Base-by-base conservation (phyloP, 2,888 invertebrate species). In the Catocala nupta region DNA sequence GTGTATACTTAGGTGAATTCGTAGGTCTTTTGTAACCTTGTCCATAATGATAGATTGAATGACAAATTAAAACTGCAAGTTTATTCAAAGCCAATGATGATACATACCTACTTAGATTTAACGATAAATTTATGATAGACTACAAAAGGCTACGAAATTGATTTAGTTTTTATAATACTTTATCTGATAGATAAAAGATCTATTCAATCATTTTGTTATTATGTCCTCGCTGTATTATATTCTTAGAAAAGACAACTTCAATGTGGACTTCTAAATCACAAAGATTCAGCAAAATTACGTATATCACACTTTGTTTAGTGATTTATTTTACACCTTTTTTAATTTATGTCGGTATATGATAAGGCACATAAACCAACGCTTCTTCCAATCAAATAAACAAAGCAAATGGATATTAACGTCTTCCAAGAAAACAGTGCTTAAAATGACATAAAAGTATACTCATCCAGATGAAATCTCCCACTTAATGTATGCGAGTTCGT, bases 401-500 rank as follows among this genome's bases (percentile, higher is more conserved):
- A 39, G 8, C 6, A 39, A 39, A 9, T 39, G 36, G 9, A 34
- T 11, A 43, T 11, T 13, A 42, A 53, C 5, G 7, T 16, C 9
- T 54, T 33, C 43, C 5, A 1, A 11, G n/a, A 54, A 25, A 43
- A 25, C n/a, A 3, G 8, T 3, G 7, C 7, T 11, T 12, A 45
- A 45, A 54, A 54, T 33, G 33, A 44, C 47, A 48, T 43, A 36
- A n/a, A 55, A 36, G 33, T 5, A 48, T 25, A 9, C 36, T 39
- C 2, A 33, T 36, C 1, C 11, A 51, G 59, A 59, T 59, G 43
- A 12, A 48, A 63, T 51, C 43, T 36, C 10, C 43, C 9, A 44
- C n/a, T 52, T 59, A 50, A 52, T 49, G 44, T 61, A 49, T 45
- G 13, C 56, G 13, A 45, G 49, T 59, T 55, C 68, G 64, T 64